Conservation (phyloP, 2,888 invertebrate genomes). For the Conus canariensis region DNA sequence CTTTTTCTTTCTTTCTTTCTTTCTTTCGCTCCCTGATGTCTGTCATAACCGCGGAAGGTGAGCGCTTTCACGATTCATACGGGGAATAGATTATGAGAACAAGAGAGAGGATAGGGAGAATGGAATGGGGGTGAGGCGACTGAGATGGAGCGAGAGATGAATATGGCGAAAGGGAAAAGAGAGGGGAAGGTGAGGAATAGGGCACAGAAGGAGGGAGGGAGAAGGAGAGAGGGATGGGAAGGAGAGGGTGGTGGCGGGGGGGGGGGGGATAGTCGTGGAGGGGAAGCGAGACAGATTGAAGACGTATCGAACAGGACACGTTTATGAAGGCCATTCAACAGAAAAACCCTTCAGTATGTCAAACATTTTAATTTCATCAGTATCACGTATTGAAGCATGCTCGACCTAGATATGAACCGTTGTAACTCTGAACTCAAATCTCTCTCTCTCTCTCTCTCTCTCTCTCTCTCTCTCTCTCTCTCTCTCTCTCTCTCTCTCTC, state of each 20-base stretch:
- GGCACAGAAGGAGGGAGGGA: background rate
- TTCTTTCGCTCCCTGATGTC: too few relatives aligned
- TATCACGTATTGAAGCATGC: too few relatives aligned
- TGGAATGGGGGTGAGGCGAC: background rate
- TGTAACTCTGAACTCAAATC: too few relatives aligned
- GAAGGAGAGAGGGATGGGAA: background rate
- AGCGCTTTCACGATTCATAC: background rate
- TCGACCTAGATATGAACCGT: background rate
- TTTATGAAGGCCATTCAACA: too few relatives aligned
- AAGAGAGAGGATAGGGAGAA: background rate
- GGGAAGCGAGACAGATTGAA: background rate
- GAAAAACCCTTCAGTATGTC: too few relatives aligned
- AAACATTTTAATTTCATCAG: too few relatives aligned
- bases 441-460: too few relatives aligned
- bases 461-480: too few relatives aligned
- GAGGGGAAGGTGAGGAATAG: background rate
- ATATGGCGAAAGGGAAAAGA: background rate
- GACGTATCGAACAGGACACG: background rate
- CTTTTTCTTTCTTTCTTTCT: background rate
- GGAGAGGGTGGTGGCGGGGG: background rate
- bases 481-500: too few relatives aligned
- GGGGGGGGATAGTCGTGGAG: background rate
- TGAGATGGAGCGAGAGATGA: background rate
- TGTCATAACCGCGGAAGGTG: background rate
- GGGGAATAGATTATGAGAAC: background rate